Conservation (phyloP, 2,113 vertebrate species). For the Hystrix brachyura region DNA sequence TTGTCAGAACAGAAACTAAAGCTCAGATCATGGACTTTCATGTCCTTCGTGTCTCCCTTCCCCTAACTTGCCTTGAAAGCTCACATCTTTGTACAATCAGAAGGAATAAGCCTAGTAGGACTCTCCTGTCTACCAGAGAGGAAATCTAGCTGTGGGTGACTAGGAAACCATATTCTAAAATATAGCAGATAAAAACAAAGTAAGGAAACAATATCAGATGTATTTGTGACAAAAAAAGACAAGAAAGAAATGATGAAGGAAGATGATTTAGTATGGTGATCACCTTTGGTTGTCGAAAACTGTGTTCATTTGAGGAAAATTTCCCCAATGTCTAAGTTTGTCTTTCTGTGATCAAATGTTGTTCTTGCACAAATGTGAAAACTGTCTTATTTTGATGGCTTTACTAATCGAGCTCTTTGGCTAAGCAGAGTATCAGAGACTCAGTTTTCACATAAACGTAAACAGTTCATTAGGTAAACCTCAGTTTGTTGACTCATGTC, state of each 20-base stretch:
- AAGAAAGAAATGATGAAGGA: not conserved
- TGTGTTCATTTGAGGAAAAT: not conserved
- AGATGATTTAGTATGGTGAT: not conserved
- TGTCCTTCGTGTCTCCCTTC: not conserved
- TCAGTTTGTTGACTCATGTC: not conserved
- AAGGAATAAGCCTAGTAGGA: not conserved
- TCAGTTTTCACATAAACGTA: not conserved
- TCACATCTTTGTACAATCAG: not conserved
- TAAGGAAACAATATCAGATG: not conserved
- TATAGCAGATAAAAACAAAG: not conserved
- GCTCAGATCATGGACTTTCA: not conserved
- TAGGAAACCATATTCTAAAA: not conserved
- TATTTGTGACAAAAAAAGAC: not conserved
- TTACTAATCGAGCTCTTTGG: not conserved
- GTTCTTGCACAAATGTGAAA: not conserved
- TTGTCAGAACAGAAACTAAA: not conserved
- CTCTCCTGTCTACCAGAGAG: not conserved
- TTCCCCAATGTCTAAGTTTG: not conserved
- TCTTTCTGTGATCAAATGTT: not conserved
- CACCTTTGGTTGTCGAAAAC: not conserved
- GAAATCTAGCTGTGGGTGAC: not conserved
- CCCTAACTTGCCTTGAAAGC: not conserved
- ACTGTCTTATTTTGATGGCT: not conserved
- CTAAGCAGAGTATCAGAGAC: not conserved
- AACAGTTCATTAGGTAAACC: not conserved